Percentiles rank a stretch among this genome's conserved stretches.
Evolutionary conservation across 2,888 invertebrate species (phyloP).

Genomic region (Chalcosyrphus nemorum): DNA sequence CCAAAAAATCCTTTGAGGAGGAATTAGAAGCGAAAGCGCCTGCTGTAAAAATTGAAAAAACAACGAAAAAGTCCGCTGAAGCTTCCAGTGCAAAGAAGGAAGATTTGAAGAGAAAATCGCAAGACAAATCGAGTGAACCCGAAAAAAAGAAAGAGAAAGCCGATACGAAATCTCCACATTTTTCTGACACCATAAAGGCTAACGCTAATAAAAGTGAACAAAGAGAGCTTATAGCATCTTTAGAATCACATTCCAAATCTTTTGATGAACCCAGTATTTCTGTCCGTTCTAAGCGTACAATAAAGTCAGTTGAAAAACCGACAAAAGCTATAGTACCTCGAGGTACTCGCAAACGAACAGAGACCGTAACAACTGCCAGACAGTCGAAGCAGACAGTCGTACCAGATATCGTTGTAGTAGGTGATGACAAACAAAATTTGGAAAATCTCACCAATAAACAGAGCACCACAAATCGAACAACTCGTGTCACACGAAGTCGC

Average conservation of each 20-base stretch:
- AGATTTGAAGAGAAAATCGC: constrained; percentile 43
- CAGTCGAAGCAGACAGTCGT: constrained; percentile 51
- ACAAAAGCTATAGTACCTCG: neutral
- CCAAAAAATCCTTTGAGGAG: constrained; percentile 44
- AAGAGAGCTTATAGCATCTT: neutral
- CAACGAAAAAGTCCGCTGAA: neutral
- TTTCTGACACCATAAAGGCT: neutral
- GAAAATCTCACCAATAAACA: constrained; percentile 66
- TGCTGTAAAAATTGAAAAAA: neutral
- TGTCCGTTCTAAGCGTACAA: neutral
- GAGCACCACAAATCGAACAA: neutral
- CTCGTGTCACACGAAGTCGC: constrained; percentile 63
- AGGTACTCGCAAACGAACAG: neutral
- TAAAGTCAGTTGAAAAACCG: neutral
- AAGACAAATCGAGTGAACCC: constrained; percentile 16
- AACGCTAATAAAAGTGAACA: neutral
- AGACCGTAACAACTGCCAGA: neutral
- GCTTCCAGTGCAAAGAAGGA: neutral
- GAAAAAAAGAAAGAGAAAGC: neutral
- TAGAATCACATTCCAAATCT: constrained; percentile 24
- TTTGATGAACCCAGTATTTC: constrained; percentile 52
- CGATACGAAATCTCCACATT: constrained; percentile 17
- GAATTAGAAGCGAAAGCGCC: constrained; percentile 32
- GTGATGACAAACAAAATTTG: constrained; percentile 43
- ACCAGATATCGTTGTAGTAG: constrained; percentile 76